Conservation (phyloP, 2,113 vertebrate species). For the Ciconia stormi region DNA sequence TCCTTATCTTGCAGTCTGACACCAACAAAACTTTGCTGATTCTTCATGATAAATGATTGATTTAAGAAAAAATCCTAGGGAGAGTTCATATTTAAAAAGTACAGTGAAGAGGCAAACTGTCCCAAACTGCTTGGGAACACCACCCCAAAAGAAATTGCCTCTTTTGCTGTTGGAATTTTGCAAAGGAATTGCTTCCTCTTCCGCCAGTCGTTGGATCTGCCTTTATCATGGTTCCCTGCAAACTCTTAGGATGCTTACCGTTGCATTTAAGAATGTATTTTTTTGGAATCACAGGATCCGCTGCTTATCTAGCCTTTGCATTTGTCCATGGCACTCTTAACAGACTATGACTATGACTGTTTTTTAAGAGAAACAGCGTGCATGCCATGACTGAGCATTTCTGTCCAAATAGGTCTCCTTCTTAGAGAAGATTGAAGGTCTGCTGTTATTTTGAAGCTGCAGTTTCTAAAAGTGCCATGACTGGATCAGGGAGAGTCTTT, state of each 20-base stretch:
- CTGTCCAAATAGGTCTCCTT: background rate
- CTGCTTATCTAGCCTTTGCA: background rate
- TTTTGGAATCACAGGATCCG: background rate
- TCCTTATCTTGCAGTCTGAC: background rate
- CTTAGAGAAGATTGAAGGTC: background rate
- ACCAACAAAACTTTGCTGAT: background rate
- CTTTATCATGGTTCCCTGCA: background rate
- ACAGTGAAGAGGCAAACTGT: background rate
- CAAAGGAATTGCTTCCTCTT: background rate
- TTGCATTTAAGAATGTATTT: background rate
- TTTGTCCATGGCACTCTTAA: background rate
- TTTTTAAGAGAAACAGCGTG: background rate
- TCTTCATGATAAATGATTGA: background rate
- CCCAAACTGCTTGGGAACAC: background rate
- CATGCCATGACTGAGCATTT: background rate
- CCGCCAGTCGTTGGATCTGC: background rate
- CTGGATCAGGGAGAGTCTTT: background rate
- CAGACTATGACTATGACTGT: background rate
- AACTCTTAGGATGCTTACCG: background rate
- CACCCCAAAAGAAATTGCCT: background rate
- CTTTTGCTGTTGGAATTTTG: background rate
- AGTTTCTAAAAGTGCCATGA: background rate
- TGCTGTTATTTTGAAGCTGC: background rate
- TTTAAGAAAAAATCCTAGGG: background rate
- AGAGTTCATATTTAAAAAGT: background rate